A percentile compares a stretch with the other conserved stretches of the same genome.
Evolutionary conservation across 2,113 vertebrate species (phyloP).

Genomic region (Nesoenas mayeri): DNA sequence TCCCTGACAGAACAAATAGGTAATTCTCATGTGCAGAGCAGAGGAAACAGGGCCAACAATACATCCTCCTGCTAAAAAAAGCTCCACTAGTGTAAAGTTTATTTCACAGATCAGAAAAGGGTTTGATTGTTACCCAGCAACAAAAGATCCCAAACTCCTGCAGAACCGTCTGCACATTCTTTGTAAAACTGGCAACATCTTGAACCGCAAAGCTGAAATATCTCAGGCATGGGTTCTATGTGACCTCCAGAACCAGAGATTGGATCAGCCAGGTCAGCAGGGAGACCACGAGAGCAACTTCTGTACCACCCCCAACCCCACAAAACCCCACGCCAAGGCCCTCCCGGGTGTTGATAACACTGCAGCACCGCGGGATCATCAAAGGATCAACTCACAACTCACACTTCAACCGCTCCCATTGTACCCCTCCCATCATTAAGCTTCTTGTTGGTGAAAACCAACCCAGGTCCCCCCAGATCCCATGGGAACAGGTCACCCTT

Average conservation of each 20-base stretch:
- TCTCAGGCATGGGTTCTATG: background rate
- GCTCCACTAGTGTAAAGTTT: background rate
- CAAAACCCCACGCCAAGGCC: background rate
- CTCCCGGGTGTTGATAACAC: background rate
- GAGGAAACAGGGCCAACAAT: background rate
- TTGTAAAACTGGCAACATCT: background rate
- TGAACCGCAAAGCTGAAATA: background rate
- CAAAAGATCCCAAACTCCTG: background rate
- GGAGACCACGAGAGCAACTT: background rate
- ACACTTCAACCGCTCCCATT: background rate
- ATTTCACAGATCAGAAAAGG: background rate
- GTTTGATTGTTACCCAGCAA: background rate
- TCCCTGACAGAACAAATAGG: background rate
- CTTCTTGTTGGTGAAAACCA: background rate
- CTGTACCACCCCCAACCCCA: background rate
- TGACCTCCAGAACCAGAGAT: background rate
- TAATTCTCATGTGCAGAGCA: background rate
- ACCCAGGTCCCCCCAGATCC: background rate
- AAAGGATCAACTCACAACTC: background rate
- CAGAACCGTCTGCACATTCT: background rate
- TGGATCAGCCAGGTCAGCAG: background rate
- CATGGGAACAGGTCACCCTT: background rate
- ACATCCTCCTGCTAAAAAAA: background rate
- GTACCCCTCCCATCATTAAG: constrained; percentile 10
- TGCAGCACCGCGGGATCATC: background rate